Conservation (phyloP, 2,888 invertebrate genomes). For the Julus scandinavius region DNA sequence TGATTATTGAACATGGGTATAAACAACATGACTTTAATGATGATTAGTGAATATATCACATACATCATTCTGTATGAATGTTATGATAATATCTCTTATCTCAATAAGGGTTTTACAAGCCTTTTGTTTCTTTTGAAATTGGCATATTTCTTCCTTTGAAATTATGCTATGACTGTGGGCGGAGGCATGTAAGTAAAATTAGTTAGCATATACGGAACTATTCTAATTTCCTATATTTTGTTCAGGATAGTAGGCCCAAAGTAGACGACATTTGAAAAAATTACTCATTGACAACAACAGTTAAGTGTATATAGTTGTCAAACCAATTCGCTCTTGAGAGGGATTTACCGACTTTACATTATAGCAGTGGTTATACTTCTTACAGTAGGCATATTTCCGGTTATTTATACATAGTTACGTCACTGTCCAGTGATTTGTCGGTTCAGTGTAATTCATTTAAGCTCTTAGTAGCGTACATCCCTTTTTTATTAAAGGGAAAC, state of each 20-base stretch:
- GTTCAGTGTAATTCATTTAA: too few relatives aligned
- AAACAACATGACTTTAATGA: slow-evolving; percentile 40
- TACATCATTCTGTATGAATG: slow-evolving; percentile 28
- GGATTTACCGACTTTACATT: too few relatives aligned
- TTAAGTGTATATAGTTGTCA: too few relatives aligned
- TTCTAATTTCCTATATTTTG: not conserved
- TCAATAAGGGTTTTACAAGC: not conserved
- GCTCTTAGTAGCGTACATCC: too few relatives aligned
- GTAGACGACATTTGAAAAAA: too few relatives aligned
- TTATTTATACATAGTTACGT: too few relatives aligned
- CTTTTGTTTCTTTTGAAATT: slow-evolving; percentile 12
- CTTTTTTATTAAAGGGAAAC: too few relatives aligned
- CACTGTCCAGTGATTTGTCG: too few relatives aligned
- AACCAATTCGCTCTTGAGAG: too few relatives aligned
- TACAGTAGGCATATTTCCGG: too few relatives aligned
- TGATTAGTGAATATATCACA: slow-evolving; percentile 22
- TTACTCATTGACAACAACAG: too few relatives aligned
- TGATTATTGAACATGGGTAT: slow-evolving; percentile 21
- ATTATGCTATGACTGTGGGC: not conserved
- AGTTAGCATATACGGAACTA: not conserved
- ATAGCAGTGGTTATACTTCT: too few relatives aligned
- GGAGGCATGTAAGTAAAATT: not conserved
- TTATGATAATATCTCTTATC: slow-evolving; percentile 4
- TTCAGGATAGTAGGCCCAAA: not conserved
- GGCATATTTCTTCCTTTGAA: not conserved